Evolutionary conservation across 2,888 invertebrate species (phyloP), one percentile per base, ranked within the genome.

Genomic region (Mesoligia furuncula): DNA sequence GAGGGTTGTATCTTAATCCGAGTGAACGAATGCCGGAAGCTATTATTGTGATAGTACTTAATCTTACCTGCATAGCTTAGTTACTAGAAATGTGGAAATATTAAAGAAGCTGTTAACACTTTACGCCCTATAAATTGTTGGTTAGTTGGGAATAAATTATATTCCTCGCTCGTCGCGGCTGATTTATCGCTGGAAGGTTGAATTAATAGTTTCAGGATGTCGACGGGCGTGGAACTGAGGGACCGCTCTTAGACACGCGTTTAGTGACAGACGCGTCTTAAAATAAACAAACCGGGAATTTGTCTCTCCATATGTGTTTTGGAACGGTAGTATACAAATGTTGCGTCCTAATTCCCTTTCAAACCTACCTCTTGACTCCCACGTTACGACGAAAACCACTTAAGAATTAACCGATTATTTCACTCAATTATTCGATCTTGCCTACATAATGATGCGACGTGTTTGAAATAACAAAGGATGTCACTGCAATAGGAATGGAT

Each of bases 171-270:
- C 91, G 90, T 92, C 91, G 85, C 80, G 81, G 79, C 89, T 92
- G 93, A 94, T 94, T 94, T 94, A 94, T 93, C 80, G 92, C 83
- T 86, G 81, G 85, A 81, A 90, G 91, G 88, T 87, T 85, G 89
- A 91, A 94, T 93, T 94, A 94, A 95, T 93, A 91, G 94, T 93
- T 93, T 93, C 91, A 93, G 93, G 92, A 94, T 94, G 93, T 92
- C 90, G 88, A 87, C 88, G 84, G 88, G 79, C 87, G 85, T 77
- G 75, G 80, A 77, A 77, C 73, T 73, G 80, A 81, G 86, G 86
- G 85, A 82, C 81, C 76, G 80, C 81, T 78, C 84, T 80, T 81
- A 82, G 89, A 90, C 90, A 87, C 88, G 86, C 86, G 88, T 87
- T 86, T 86, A 84, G 73, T 90, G 90, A 90, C 89, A 90, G 88